These are phyloP conservation scores for Panagrolaimus sp. DNA, from an alignment of 1,140 invertebrate genomes.

Conservation along the genomic window DNA sequence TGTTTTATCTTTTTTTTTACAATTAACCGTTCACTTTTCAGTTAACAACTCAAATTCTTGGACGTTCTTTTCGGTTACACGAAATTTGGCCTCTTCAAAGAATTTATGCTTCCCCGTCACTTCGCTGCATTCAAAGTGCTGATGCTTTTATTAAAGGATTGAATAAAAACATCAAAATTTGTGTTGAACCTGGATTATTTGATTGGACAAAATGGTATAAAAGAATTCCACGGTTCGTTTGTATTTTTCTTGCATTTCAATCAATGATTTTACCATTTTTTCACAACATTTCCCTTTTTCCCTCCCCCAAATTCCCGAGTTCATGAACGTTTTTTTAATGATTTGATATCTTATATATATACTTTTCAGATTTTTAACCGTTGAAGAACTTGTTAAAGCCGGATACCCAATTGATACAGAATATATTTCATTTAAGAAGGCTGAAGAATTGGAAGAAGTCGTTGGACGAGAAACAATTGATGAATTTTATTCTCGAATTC, in stretches of 20 bases:
- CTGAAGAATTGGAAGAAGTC: constrained; percentile 63
- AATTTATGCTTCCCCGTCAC: constrained; percentile 77
- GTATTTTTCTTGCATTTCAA: no score
- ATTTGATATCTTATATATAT: no score
- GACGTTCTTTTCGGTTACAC: constrained; percentile 24
- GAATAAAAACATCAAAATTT: constrained; percentile 64
- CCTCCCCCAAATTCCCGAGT: no score
- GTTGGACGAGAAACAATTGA: constrained; percentile 56
- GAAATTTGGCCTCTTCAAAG: constrained; percentile 65
- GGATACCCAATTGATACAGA: constrained; percentile 73
- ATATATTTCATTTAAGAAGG: constrained; percentile 68
- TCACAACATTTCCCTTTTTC: no score
- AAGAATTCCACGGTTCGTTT: constrained; percentile 76
- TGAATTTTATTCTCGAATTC: constrained; percentile 70
- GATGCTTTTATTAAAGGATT: constrained; percentile 66
- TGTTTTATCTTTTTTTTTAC: constrained; percentile 59
- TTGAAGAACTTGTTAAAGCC: constrained; percentile 68
- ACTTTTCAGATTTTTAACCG: constrained; percentile 27
- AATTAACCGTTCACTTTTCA: constrained; percentile 17
- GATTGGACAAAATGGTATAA: constrained; percentile 87
- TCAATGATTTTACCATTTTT: constrained; percentile 19
- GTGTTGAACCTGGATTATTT: constrained; percentile 79
- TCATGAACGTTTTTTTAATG: no score
- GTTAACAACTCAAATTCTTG: constrained; percentile 25
- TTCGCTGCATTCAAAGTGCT: constrained; percentile 84